Conservation (phyloP, 2,797 vertebrate species). For the Ispidina lecontei region DNA sequence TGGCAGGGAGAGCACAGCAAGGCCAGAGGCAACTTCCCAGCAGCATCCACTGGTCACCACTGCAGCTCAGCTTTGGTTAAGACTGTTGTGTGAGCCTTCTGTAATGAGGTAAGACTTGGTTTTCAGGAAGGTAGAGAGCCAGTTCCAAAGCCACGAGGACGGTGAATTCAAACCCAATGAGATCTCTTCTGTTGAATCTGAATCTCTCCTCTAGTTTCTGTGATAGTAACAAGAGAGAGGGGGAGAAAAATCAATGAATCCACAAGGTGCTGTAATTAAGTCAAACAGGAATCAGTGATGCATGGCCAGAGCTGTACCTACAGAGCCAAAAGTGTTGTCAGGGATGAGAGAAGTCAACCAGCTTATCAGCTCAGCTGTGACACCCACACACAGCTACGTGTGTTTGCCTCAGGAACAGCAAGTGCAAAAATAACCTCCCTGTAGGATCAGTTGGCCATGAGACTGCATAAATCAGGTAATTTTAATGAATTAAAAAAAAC, state of each 20-base stretch:
- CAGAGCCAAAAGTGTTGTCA: background rate
- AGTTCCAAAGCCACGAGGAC: slow-evolving; percentile 98
- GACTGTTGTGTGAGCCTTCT: slow-evolving; percentile 92
- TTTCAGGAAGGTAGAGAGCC: slow-evolving; percentile 94
- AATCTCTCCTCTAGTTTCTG: slow-evolving; percentile 98
- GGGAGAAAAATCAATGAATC: background rate
- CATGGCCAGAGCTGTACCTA: background rate
- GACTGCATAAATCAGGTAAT: background rate
- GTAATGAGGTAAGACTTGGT: slow-evolving; percentile 97
- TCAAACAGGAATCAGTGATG: background rate
- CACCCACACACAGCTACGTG: background rate
- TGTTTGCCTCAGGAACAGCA: background rate
- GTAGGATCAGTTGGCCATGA: background rate
- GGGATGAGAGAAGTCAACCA: background rate
- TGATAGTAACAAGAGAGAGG: background rate
- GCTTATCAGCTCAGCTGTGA: slow-evolving; percentile 16
- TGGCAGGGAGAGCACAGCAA: background rate
- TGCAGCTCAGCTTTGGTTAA: slow-evolving; percentile 69
- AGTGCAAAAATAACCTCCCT: slow-evolving; percentile 19
- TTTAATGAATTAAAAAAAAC: background rate
- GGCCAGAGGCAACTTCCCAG: background rate
- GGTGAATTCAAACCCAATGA: slow-evolving; percentile 93
- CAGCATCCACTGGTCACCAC: background rate
- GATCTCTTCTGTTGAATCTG: slow-evolving; percentile 91
- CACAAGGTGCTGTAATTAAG: background rate